These are phyloP conservation scores for Danio jaintianensis DNA, from an alignment of 2,797 vertebrate genomes.

Conservation along the genomic window DNA sequence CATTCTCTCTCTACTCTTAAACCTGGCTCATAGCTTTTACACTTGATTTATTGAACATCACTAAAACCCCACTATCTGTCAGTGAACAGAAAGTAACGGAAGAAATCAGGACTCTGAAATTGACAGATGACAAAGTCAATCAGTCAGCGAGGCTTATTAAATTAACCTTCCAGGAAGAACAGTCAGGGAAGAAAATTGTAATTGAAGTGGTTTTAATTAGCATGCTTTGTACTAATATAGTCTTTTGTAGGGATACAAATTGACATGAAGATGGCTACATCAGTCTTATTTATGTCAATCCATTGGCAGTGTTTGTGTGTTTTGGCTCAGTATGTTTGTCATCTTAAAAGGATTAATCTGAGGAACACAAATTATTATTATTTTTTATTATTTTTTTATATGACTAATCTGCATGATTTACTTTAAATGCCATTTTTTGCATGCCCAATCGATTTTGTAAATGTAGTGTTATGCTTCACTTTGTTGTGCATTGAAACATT, in stretches of 20 bases:
- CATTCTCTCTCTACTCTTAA: not conserved
- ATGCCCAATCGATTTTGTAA: no score
- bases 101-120: slow-evolving; percentile 7
- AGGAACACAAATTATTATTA: not conserved
- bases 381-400: not conserved
- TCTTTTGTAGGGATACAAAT: slow-evolving; percentile 20
- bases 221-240: not conserved
- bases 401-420: not conserved
- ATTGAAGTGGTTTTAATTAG: slow-evolving; percentile 33
- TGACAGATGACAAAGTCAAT: slow-evolving; percentile 22
- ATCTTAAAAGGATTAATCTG: not conserved
- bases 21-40: not conserved
- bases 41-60: not conserved
- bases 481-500: not conserved
- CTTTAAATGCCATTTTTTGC: not conserved
- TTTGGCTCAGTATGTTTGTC: slow-evolving; percentile 18
- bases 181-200: not conserved
- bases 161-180: slow-evolving; percentile 11
- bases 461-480: no score
- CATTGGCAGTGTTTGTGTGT: slow-evolving; percentile 15
- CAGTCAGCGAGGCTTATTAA: slow-evolving; percentile 7
- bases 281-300: slow-evolving; percentile 24
- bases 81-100: slow-evolving; percentile 12
- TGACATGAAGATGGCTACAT: slow-evolving; percentile 10
- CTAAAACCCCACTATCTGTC: not conserved